Evolutionary conservation across 2,113 vertebrate genomes (phyloP), one percentile per base, ranked within the genome.

Genomic region (Dendropsophus ebraccatus): DNA sequence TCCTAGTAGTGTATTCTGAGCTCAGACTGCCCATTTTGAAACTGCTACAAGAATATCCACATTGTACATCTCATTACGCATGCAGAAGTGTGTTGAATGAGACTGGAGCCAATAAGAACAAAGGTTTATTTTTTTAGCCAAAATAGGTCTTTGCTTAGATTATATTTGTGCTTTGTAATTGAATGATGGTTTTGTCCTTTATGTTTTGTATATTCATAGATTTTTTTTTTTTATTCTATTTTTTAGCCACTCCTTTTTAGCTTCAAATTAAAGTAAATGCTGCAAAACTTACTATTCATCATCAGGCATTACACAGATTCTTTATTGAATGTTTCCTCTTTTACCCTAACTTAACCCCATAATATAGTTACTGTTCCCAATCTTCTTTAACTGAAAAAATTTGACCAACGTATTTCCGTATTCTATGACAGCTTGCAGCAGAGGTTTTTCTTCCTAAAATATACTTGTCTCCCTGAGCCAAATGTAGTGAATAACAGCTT

Each of bases 21-120:
- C 32, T 56, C 16, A 74, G 19, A n/a, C 32, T 75, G 52, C 82
- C 82, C 50, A 47, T 74, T 73, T 75, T 75, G 70, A 30, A 60
- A 47, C 37, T 28, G 21, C 23, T 58, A 84, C n/a, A 75, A 70
- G 81, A 82, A 54, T 49, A 50, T 82, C 9, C 65, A 70, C 65
- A 69, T 82, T 82, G 47, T 82, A 54, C 47, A 54, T 45, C 45
- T 41, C 13, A 35, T 37, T 67, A 52, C 45, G 37, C 28, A 37
- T 35, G 69, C 28, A 35, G 41, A 54, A 82, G 47, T 67, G 58
- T 70, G 81, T 82, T 82, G 81, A 82, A 82, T 82, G 62, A 82
- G 21, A 72, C 16, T 69, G 81, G 81, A 82, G 65, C 62, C 81
- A 70, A 35, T 30, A 19, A 50, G 81, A 77, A 69, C 37, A 67